Evolutionary conservation across 1,140 invertebrate species (phyloP).

Genomic region (Calliphora vicina): DNA sequence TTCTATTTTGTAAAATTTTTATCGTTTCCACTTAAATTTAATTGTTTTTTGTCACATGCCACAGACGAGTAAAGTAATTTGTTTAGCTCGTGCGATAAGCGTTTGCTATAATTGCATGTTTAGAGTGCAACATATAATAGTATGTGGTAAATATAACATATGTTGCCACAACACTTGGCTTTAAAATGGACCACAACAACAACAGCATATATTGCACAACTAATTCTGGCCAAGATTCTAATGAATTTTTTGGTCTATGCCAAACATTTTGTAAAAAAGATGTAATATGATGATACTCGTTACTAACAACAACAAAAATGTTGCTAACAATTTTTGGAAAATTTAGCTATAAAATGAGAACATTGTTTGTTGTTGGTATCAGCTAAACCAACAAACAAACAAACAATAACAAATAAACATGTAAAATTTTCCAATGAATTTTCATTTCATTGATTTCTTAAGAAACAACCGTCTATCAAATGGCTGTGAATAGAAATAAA

Average conservation of each 20-base stretch:
- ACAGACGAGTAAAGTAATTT: slow-evolving; percentile 16
- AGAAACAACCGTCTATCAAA: slow-evolving; percentile 30
- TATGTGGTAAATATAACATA: neutral
- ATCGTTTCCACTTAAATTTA: slow-evolving; percentile 62
- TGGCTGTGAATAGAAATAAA: neutral
- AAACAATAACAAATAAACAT: neutral
- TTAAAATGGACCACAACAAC: slow-evolving; percentile 14
- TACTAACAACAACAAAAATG: neutral
- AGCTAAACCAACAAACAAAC: neutral
- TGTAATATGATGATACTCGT: slow-evolving; percentile 2
- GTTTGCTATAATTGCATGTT: slow-evolving; percentile 1
- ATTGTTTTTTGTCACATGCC: slow-evolving; percentile 57
- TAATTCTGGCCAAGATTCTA: neutral
- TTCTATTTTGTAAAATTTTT: slow-evolving; percentile 49
- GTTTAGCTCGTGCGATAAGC: slow-evolving; percentile 25
- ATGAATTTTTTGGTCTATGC: neutral
- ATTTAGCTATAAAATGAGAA: slow-evolving; percentile 26
- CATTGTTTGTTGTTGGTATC: neutral
- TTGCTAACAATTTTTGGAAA: neutral
- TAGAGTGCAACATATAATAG: neutral
- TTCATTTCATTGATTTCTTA: slow-evolving; percentile 30
- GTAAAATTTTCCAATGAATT: slow-evolving; percentile 32
- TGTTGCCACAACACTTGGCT: neutral
- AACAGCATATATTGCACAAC: neutral
- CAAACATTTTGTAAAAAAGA: slow-evolving; percentile 16